Evolutionary conservation across 1,140 invertebrate species (phyloP), one percentile per base, ranked within the genome.

Genomic region (Aphaenogaster floridana): DNA sequence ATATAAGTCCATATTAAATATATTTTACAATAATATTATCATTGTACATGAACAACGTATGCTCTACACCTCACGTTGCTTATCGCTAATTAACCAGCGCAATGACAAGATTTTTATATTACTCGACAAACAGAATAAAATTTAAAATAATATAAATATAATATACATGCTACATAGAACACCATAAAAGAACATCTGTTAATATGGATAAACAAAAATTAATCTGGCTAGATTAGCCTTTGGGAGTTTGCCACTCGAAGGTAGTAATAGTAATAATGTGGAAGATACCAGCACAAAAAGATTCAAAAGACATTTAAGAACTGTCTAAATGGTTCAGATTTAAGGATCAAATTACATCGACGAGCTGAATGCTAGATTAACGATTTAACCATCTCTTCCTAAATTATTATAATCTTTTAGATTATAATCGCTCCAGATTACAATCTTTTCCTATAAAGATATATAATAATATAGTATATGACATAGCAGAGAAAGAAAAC

Each of bases 11-110:
- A 93, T 94, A 94, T 94, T 94, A 95, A 94, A 95, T 94, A 95
- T 94, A 95, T 95, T 95, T 94, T 95, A 95, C 94, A 95, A 94
- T 94, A 94, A 94, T 94, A 94, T 94, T 95, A 95, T 94, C 93
- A 94, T 94, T 95, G 94, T 95, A 95, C 93, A 94, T 94, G 94
- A 95, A 95, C 94, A 95, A 95, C 91, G 81, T 95, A 95, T 93
- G 93, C 91, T 94, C 93, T 93, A 95, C 93, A 94, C 92, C 92
- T 93, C 89, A 68, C 86, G 80, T 91, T 89, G 90, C 83, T 84
- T 89, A 90, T 92, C 91, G 91, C 63, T 79, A 86, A 88, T 87
- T 89, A 92, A 92, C 80, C 92, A 94, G 91, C 92, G 89, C 89
- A 92, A 83, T 71, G 45, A 74, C 15, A 59, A 71, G 36, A 54